Percentiles rank a stretch among this genome's conserved stretches.
These are phyloP conservation scores for Harpagus bidentatus DNA, from an alignment of 2,113 vertebrate genomes.

Conservation along the genomic window DNA sequence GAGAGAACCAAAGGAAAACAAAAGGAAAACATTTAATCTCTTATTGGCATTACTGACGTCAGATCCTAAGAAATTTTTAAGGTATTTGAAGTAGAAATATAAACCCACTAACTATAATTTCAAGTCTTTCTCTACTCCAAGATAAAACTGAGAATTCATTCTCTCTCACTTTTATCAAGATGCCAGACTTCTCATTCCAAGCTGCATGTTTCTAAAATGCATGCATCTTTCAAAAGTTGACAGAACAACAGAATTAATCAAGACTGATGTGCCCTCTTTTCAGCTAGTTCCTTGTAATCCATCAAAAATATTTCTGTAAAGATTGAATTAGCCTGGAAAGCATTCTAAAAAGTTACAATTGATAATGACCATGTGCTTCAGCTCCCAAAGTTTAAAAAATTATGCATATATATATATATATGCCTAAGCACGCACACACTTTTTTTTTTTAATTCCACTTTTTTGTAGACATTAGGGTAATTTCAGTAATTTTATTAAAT, in stretches of 20 bases:
- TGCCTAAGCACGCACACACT: rapidly evolving
- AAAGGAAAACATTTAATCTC: background rate
- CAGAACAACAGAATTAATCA: background rate
- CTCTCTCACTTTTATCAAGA: background rate
- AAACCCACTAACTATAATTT: background rate
- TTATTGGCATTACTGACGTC: background rate
- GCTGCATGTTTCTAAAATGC: background rate
- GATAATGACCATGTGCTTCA: background rate
- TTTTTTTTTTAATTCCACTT: background rate
- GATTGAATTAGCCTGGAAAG: background rate
- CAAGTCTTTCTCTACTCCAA: background rate
- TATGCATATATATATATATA: too few relatives aligned
- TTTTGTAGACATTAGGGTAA: background rate
- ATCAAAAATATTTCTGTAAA: background rate
- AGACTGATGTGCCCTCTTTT: background rate
- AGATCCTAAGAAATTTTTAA: background rate
- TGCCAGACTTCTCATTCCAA: background rate
- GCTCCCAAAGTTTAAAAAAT: background rate
- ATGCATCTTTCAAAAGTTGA: background rate
- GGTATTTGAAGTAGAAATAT: background rate
- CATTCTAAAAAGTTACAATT: background rate
- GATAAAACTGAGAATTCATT: background rate
- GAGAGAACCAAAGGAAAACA: background rate
- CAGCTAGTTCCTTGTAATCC: background rate
- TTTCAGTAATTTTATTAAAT: background rate